Conservation (phyloP, 2,888 invertebrate species). For the Eupithecia pulchellata region DNA sequence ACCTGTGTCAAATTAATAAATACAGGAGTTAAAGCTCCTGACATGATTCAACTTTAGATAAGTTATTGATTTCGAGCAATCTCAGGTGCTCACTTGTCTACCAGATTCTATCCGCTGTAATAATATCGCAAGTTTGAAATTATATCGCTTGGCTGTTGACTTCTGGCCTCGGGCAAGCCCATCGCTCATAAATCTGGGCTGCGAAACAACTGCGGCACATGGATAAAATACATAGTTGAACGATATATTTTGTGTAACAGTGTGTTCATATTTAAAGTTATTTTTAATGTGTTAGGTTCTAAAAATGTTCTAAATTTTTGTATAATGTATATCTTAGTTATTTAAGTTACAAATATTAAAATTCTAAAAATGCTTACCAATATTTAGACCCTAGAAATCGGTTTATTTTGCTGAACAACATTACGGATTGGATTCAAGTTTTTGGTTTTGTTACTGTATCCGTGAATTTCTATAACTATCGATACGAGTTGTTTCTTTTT, state of each 20-base stretch:
- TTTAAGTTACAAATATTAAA: no score
- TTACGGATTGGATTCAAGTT: not conserved
- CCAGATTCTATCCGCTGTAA: constrained; percentile 12
- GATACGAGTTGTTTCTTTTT: not conserved
- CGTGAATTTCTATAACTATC: no score
- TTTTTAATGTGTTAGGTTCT: no score
- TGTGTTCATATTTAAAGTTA: no score
- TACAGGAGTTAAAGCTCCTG: not conserved
- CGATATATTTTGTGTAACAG: no score
- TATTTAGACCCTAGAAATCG: not conserved
- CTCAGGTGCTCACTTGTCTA: not conserved
- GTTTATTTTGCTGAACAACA: not conserved
- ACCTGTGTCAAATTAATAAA: no score
- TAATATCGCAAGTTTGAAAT: constrained; percentile 63
- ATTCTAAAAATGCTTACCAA: no score
- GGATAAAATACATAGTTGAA: not conserved
- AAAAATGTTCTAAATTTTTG: no score
- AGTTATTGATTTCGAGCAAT: constrained; percentile 1
- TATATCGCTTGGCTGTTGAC: constrained; percentile 56
- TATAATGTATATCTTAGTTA: no score
- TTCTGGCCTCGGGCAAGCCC: constrained; percentile 56
- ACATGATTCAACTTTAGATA: not conserved
- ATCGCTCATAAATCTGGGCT: constrained; percentile 55
- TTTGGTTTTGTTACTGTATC: not conserved
- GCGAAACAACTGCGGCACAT: constrained; percentile 22